A percentile compares a stretch with the other conserved stretches of the same genome.
These are phyloP conservation scores for Macrostomum lignano DNA, from an alignment of 1,140 invertebrate genomes.

Conservation along the genomic window DNA sequence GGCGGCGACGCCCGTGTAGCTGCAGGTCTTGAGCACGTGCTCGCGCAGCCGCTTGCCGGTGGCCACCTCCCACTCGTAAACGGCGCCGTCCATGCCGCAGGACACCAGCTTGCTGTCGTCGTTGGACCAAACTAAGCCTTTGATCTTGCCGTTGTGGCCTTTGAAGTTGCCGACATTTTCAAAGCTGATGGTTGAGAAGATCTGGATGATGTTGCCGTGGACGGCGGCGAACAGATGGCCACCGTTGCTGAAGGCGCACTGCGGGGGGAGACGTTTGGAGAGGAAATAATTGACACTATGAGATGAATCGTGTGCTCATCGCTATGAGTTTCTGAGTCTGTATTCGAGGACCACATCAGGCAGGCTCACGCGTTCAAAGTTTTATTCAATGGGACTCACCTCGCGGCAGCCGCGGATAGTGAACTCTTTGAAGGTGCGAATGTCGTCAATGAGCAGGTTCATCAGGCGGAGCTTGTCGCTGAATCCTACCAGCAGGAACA, in stretches of 20 bases:
- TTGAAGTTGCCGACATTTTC: conserved; percentile 40
- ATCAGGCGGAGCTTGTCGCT: conserved; percentile 55
- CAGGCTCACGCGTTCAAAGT: no score
- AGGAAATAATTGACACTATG: no score
- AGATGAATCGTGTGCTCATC: no score
- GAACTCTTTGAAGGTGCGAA: conserved; percentile 46
- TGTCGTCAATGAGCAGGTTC: conserved; percentile 54
- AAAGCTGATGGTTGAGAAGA: conserved; percentile 46
- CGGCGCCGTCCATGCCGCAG: conserved; percentile 51
- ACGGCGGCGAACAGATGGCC: conserved; percentile 53
- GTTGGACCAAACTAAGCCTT: conserved; percentile 40
- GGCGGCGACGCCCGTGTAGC: conserved; percentile 33
- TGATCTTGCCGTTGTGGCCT: conserved; percentile 43
- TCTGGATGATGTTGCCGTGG: conserved; percentile 43
- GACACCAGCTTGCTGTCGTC: conserved; percentile 46
- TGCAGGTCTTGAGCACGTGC: conserved; percentile 43
- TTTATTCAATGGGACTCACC: conserved; percentile 11
- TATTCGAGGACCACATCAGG: no score
- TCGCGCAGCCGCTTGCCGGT: conserved; percentile 36
- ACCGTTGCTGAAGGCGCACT: conserved; percentile 42
- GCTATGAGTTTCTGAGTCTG: no score
- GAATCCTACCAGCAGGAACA: conserved; percentile 58
- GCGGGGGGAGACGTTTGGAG: no score
- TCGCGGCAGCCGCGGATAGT: conserved; percentile 39
- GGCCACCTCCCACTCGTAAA: conserved; percentile 58